Conservation (phyloP, 2,113 vertebrate genomes). For the Channa argus region DNA sequence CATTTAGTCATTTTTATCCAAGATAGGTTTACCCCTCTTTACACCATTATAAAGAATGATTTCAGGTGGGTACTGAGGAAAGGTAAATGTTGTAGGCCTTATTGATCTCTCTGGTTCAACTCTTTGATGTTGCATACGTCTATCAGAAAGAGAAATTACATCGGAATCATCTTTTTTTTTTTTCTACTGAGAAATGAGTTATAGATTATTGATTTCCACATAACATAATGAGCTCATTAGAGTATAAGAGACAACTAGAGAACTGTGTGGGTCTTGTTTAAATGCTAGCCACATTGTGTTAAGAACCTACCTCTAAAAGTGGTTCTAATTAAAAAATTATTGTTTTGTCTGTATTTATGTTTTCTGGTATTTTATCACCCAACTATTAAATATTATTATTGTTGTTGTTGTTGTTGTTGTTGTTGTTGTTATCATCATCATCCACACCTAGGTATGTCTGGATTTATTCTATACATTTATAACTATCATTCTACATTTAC, state of each 20-base stretch:
- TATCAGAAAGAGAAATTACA: too few species aligned
- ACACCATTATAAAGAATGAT: neutral
- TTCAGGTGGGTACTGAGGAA: conserved; percentile 19
- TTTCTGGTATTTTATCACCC: too few species aligned
- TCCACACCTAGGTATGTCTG: too few species aligned
- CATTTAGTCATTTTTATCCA: neutral
- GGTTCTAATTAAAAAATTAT: too few species aligned
- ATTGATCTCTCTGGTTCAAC: conserved; percentile 9
- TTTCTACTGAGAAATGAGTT: conserved; percentile 15
- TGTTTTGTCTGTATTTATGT: too few species aligned
- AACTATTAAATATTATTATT: too few species aligned
- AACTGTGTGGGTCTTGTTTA: neutral
- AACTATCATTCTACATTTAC: too few species aligned
- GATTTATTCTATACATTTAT: too few species aligned
- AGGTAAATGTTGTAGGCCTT: conserved; percentile 15
- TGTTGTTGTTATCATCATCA: too few species aligned
- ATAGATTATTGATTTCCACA: conserved; percentile 44
- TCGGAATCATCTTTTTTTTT: too few species aligned
- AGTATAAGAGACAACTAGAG: conserved; percentile 33
- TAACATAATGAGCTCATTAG: conserved; percentile 33
- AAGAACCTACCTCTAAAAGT: neutral
- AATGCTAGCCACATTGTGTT: neutral
- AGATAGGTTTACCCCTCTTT: neutral
- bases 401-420: too few species aligned
- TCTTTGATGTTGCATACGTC: neutral